Evolutionary conservation across 2,113 vertebrate genomes (phyloP), one percentile per base, ranked within the genome.

Genomic region (Gopherus flavomarginatus): DNA sequence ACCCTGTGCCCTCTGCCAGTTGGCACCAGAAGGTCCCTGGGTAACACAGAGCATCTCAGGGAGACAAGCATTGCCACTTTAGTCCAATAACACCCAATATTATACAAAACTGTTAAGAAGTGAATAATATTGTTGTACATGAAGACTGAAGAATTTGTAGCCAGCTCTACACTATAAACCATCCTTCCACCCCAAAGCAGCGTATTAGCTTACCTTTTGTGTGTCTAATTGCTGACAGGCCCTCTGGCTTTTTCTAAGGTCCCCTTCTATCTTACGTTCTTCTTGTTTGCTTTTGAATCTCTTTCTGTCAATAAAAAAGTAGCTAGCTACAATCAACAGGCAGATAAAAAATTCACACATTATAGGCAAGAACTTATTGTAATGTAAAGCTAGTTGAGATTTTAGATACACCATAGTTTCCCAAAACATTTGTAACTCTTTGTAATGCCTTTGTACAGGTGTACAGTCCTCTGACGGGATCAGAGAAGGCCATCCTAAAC

Each of bases 221-320:
- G 81, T 97, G 95, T 99, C 99, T 59, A 99, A 97, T 52, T 99
- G 99, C 93, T 99, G 99, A 94, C 99, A 99, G 93, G 99, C 99
- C 81, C 98, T 96, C 95, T 99, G 99, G 97, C 99, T 99, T 98
- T 97, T 99, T 84, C 94, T 98, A 29, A 99, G 98, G 93, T 99
- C 99, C 50, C 98, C 98, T 95, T 99, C 99, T 57, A 99, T 98
- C 95, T 99, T 99, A 80, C 98, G 98, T 95, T 99, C 99, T 47
- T 99, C 99, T 96, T 99, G 99, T 79, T 99, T 99, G 24, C 93
- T 99, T 97, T 98, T 99, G 94, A 99, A 98, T 96, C 99, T 98
- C 96, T 98, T 82, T 97, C 99, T 99, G 93, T 94, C 82, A 62
- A 87, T 94, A 94, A 72, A 89, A 91, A 94, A 93, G 82, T 9